Conservation (phyloP, 2,797 vertebrate species). For the Neostethus bicornis region DNA sequence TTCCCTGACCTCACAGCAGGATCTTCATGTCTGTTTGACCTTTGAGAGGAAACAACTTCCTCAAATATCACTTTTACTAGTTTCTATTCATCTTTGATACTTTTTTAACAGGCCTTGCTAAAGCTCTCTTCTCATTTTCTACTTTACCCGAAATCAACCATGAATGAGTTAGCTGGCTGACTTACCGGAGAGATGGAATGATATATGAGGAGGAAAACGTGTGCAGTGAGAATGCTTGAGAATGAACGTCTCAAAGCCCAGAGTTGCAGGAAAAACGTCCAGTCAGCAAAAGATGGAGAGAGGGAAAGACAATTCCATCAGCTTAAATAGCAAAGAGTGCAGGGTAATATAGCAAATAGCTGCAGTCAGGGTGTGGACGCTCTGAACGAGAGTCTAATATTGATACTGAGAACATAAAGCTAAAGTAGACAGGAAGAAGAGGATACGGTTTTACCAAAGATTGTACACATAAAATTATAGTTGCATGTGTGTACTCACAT, state of each 20-base stretch:
- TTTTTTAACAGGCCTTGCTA: slow-evolving; percentile 47
- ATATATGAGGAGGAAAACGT: slow-evolving; percentile 57
- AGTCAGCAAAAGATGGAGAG: slow-evolving; percentile 67
- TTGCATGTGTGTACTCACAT: neutral
- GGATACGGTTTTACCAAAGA: slow-evolving; percentile 8
- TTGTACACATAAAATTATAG: slow-evolving; percentile 1
- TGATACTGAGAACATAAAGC: slow-evolving; percentile 17
- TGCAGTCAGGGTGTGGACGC: slow-evolving; percentile 51
- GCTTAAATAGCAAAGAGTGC: slow-evolving; percentile 47
- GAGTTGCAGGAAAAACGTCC: slow-evolving; percentile 57
- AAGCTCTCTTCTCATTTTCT: slow-evolving; percentile 40
- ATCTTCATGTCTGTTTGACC: slow-evolving; percentile 24
- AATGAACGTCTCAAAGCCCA: slow-evolving; percentile 61
- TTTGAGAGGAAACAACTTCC: slow-evolving; percentile 32
- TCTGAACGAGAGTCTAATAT: slow-evolving; percentile 5
- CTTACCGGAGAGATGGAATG: slow-evolving; percentile 63
- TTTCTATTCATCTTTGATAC: slow-evolving; percentile 40
- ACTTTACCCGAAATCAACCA: slow-evolving; percentile 24
- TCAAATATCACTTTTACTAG: slow-evolving; percentile 31
- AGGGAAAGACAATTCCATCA: slow-evolving; percentile 59
- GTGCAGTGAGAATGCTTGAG: slow-evolving; percentile 25
- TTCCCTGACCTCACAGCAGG: slow-evolving; percentile 20
- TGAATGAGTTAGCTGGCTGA: slow-evolving; percentile 76
- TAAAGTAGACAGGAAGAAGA: slow-evolving; percentile 10
- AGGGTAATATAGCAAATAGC: slow-evolving; percentile 63